A percentile compares a stretch with the other conserved stretches of the same genome.
These are phyloP conservation scores for Ceriagrion tenellum DNA, from an alignment of 2,888 invertebrate genomes.

Conservation along the genomic window DNA sequence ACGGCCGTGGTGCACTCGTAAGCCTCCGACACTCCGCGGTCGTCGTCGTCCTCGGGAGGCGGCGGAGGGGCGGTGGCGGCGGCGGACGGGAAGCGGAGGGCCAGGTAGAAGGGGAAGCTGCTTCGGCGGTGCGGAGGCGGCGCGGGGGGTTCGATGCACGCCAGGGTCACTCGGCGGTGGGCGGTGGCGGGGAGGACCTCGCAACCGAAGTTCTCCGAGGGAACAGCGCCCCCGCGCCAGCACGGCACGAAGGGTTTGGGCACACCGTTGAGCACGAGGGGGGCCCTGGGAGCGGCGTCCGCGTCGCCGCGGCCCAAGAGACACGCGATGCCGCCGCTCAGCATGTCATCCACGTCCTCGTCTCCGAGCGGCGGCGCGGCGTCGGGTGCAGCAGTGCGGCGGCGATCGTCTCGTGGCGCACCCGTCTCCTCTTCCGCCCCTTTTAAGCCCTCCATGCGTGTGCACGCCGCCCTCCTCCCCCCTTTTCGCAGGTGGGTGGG, in stretches of 20 bases:
- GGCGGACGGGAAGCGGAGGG: not conserved
- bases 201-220: not conserved
- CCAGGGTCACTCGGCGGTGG: constrained; percentile 42
- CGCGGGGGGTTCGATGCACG: constrained; percentile 23
- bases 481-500: not conserved
- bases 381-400: not conserved
- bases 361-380: not conserved
- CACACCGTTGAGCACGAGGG: constrained; percentile 29
- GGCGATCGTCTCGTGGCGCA: not conserved
- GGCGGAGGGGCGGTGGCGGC: not conserved
- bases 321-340: constrained; percentile 10
- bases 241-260: constrained; percentile 40
- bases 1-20: constrained; percentile 49
- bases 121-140: not conserved
- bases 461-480: not conserved
- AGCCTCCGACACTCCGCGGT: not conserved
- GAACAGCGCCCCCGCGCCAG: not conserved
- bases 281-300: not conserved
- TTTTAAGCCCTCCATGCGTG: constrained; percentile 44
- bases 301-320: constrained; percentile 11
- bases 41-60: not conserved
- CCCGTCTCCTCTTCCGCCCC: constrained; percentile 40
- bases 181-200: not conserved
- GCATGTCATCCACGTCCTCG: not conserved
- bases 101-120: constrained; percentile 51